phyloP scores from a whole-genome alignment of 2,113 vertebrate species.

The Lepus americanus region DNA sequence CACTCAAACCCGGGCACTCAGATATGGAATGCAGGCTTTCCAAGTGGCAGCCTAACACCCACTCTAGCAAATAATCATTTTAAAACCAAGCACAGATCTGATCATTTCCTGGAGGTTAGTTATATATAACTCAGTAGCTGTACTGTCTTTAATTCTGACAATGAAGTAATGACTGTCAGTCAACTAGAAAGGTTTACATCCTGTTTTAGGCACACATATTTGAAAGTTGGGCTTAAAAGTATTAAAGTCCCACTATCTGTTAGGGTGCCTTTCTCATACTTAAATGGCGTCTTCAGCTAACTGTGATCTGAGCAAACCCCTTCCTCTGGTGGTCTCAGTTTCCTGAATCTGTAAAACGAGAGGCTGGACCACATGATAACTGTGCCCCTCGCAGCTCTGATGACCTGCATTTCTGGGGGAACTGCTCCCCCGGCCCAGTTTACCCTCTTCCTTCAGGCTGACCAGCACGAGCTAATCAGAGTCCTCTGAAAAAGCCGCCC shows the following conservation, averaged over 20 bases:
- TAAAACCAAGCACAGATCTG: conserved; percentile 55
- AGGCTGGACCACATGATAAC: background rate
- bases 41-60: too few relatives aligned
- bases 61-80: conserved; percentile 54
- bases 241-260: conserved; percentile 2
- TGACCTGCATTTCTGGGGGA: background rate
- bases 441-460: background rate
- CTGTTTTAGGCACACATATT: background rate
- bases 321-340: conserved; percentile 42
- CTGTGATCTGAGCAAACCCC: conserved; percentile 35
- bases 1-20: too few relatives aligned
- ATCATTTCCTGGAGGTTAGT: conserved; percentile 66
- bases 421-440: background rate
- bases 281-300: background rate
- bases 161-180: background rate
- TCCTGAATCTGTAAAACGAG: background rate
- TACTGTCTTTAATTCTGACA: conserved; percentile 43
- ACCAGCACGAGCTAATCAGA: background rate
- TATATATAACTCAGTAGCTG: conserved; percentile 44
- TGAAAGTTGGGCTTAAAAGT: conserved; percentile 42
- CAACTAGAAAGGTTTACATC: conserved; percentile 25
- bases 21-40: too few relatives aligned
- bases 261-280: background rate
- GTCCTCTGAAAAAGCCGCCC: background rate
- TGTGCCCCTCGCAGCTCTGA: background rate